A percentile compares a stretch with the other conserved stretches of the same genome.
These are phyloP conservation scores for Myiozetetes cayanensis DNA, from an alignment of 2,113 vertebrate genomes.

Conservation along the genomic window DNA sequence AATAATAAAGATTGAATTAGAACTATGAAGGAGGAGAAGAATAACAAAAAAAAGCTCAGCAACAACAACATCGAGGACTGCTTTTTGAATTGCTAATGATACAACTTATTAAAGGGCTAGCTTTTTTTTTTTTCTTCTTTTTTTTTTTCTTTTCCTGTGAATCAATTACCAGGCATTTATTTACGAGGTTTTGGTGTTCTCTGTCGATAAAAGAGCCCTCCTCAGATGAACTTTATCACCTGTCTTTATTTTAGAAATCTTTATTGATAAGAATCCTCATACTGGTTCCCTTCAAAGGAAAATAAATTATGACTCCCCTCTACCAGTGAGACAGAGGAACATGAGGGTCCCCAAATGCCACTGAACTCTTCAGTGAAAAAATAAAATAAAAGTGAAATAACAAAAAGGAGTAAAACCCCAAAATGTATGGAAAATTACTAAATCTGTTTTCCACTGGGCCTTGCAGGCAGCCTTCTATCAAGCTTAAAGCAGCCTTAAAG, in stretches of 20 bases:
- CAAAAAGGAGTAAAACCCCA: background rate
- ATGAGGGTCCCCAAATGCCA: background rate
- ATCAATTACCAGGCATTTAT: background rate
- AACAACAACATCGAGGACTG: background rate
- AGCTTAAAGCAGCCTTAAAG: background rate
- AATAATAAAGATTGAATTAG: slow-evolving; percentile 37
- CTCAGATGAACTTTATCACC: background rate
- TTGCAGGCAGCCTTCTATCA: background rate
- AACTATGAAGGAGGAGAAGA: background rate
- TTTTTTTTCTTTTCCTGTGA: background rate
- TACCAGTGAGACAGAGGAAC: background rate
- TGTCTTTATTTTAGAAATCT: background rate
- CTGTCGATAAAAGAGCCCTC: background rate
- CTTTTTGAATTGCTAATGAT: slow-evolving; percentile 31
- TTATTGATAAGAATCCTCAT: background rate
- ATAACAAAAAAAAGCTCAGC: background rate
- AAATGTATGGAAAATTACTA: background rate
- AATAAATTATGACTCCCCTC: background rate
- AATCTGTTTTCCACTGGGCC: background rate
- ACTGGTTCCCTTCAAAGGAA: background rate
- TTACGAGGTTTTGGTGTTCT: background rate
- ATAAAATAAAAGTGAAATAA: background rate
- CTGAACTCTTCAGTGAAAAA: background rate
- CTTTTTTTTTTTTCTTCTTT: background rate
- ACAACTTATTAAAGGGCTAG: background rate